These are phyloP conservation scores for Urocyon cinereoargenteus DNA, from an alignment of 2,797 vertebrate species.

Conservation along the genomic window DNA sequence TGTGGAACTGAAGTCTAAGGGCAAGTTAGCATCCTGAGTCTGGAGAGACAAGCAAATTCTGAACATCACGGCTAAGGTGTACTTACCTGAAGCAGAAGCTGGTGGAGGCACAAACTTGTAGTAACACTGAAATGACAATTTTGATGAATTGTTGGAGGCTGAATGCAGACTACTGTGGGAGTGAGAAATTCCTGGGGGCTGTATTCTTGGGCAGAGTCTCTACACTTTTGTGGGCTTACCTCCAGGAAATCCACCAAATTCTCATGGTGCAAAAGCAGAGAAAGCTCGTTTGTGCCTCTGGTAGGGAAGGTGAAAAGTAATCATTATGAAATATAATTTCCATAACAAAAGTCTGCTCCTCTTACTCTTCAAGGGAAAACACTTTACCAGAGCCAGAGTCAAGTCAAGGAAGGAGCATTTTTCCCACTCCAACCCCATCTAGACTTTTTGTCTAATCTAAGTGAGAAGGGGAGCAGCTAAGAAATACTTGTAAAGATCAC, in stretches of 20 bases:
- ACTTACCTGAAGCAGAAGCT: not conserved
- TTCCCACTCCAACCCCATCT: not conserved
- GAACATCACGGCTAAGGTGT: not conserved
- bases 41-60: not conserved
- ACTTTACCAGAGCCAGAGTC: not conserved
- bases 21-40: not conserved
- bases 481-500: not conserved
- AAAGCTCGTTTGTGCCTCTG: not conserved
- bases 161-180: not conserved
- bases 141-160: not conserved
- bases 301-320: not conserved
- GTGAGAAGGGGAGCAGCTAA: not conserved
- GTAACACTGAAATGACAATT: not conserved
- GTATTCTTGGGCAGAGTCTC: not conserved
- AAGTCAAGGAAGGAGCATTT: not conserved
- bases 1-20: not conserved
- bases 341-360: not conserved
- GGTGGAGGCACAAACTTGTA: not conserved
- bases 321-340: not conserved
- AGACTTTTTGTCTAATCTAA: not conserved
- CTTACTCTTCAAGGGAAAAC: not conserved
- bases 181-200: not conserved
- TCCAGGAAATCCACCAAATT: not conserved
- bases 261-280: not conserved
- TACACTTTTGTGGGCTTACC: not conserved